Percentiles rank a stretch among this genome's conserved stretches.
These are phyloP conservation scores for Rattus rattus DNA, from an alignment of 2,113 vertebrate species.

Conservation along the genomic window DNA sequence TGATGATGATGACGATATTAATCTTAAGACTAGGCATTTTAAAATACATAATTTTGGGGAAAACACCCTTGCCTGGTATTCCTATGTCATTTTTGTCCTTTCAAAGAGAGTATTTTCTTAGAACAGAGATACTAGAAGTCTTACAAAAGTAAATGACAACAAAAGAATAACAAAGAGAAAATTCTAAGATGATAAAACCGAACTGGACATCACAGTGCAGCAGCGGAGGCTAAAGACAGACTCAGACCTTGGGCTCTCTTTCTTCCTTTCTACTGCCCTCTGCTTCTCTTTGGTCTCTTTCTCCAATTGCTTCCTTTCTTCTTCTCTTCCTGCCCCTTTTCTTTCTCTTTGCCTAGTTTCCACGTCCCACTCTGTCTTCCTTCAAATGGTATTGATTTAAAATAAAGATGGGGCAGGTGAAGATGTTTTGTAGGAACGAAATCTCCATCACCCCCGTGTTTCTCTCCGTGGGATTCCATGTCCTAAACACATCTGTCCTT, in stretches of 20 bases:
- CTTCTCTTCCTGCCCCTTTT: too few relatives aligned
- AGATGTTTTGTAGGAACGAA: slow-evolving; percentile 52
- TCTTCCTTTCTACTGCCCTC: fast-evolving
- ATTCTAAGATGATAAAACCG: slow-evolving; percentile 61
- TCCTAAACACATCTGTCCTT: slow-evolving; percentile 82
- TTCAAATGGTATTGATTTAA: neutral
- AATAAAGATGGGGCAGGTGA: slow-evolving; percentile 64
- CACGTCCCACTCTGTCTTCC: neutral
- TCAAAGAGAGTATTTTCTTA: slow-evolving; percentile 21
- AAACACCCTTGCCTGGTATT: neutral
- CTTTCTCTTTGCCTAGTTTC: too few relatives aligned
- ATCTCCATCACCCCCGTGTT: slow-evolving; percentile 53
- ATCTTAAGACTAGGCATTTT: neutral
- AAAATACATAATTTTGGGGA: neutral
- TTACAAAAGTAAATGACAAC: neutral
- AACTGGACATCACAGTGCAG: slow-evolving; percentile 62
- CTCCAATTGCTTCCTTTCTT: neutral
- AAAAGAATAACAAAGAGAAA: neutral
- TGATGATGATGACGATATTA: neutral
- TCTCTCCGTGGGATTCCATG: slow-evolving; percentile 73
- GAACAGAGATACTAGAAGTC: neutral
- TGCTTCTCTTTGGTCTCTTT: fast-evolving
- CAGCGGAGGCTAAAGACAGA: slow-evolving; percentile 71
- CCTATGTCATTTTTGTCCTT: neutral
- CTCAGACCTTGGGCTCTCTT: neutral